phyloP scores from a whole-genome alignment of 2,888 invertebrate species.

The Ditula angustiorana region DNA sequence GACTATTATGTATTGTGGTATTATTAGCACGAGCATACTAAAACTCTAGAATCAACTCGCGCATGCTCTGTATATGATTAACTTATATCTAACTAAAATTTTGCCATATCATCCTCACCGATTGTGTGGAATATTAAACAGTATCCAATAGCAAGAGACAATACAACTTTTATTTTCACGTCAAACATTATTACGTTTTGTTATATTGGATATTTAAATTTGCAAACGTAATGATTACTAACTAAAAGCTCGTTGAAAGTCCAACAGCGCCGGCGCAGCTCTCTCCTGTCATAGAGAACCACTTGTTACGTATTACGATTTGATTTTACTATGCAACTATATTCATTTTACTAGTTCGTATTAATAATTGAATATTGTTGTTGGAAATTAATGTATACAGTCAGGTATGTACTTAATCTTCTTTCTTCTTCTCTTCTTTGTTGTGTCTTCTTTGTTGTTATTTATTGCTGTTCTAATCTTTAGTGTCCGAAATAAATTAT shows the following conservation, averaged over 20 bases:
- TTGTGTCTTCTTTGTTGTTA: too few relatives aligned
- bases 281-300: constrained; percentile 55
- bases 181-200: neutral
- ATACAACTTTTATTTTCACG: neutral
- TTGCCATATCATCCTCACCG: too few relatives aligned
- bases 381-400: neutral
- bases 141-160: neutral
- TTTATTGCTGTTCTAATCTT: too few relatives aligned
- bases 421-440: too few relatives aligned
- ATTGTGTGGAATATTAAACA: too few relatives aligned
- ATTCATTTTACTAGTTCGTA: neutral
- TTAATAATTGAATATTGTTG: neutral
- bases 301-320: constrained; percentile 53
- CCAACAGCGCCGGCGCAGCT: constrained; percentile 43
- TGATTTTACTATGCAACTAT: neutral
- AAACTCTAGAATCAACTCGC: too few relatives aligned
- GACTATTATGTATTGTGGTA: too few relatives aligned
- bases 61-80: too few relatives aligned
- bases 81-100: too few relatives aligned
- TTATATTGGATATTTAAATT: neutral
- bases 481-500: too few relatives aligned
- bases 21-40: too few relatives aligned
- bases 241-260: constrained; percentile 26
- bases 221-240: constrained; percentile 11
- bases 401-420: too few relatives aligned